These are phyloP conservation scores for Denticeps clupeoides DNA, from an alignment of 2,797 vertebrate genomes.

Conservation along the genomic window DNA sequence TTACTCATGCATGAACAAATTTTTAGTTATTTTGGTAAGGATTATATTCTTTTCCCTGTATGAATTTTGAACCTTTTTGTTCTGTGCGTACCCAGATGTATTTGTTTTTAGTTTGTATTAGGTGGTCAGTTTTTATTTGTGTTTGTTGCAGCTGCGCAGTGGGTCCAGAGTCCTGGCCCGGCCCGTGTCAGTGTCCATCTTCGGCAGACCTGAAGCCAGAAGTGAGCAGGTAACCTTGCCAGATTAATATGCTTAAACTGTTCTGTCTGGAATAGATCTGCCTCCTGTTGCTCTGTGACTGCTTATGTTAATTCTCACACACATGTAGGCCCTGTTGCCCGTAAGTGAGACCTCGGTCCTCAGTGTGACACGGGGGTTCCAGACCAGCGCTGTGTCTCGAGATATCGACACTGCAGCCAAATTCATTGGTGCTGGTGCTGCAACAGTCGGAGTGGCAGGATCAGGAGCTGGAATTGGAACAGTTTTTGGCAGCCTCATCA, in stretches of 20 bases:
- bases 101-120: neutral
- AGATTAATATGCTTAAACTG: neutral
- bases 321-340: constrained; percentile 44
- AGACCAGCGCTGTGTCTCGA: constrained; percentile 64
- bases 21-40: too few relatives aligned
- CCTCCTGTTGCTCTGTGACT: neutral
- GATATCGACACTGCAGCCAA: constrained; percentile 92
- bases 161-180: constrained; percentile 67
- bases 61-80: too few relatives aligned
- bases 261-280: neutral
- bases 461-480: constrained; percentile 90
- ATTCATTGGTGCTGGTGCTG: constrained; percentile 90
- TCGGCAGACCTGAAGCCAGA: constrained; percentile 59
- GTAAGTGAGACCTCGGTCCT: constrained; percentile 39
- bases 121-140: constrained; percentile 19
- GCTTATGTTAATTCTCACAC: neutral
- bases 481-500: constrained; percentile 91
- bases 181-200: constrained; percentile 60
- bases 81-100: too few relatives aligned
- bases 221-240: constrained; percentile 57
- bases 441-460: constrained; percentile 90
- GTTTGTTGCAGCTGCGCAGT: constrained; percentile 61
- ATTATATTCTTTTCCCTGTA: too few relatives aligned
- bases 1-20: too few relatives aligned
- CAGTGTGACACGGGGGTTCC: constrained; percentile 58